A percentile compares a stretch with the other conserved stretches of the same genome.
phyloP scores from a whole-genome alignment of 2,113 vertebrate species.

The Notarius lentiginosus region DNA sequence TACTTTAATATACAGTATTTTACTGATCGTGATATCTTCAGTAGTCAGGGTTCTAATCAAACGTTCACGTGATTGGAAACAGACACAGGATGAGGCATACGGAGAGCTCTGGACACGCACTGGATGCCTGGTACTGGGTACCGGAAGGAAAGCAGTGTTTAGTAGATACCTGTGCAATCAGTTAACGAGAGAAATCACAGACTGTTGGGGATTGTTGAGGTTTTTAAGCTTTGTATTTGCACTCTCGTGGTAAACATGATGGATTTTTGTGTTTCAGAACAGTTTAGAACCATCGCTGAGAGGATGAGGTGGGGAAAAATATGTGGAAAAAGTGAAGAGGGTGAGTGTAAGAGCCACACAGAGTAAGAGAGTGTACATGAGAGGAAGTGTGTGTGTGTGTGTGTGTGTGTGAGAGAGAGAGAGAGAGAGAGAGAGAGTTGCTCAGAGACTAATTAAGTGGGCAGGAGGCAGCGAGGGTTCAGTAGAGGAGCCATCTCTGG shows the following conservation, averaged over 20 bases:
- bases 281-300: not conserved
- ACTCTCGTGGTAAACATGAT: not conserved
- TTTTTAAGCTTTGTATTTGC: not conserved
- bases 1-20: not conserved
- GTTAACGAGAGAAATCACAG: not conserved
- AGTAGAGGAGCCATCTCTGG: slow-evolving; percentile 48
- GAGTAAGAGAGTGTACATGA: slow-evolving; percentile 7
- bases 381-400: not conserved
- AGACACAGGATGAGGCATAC: not conserved
- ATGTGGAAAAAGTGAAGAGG: slow-evolving; percentile 14
- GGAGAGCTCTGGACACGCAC: not conserved
- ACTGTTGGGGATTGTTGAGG: not conserved
- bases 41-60: not conserved
- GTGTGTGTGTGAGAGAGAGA: not conserved
- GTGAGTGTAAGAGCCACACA: not conserved
- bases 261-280: not conserved
- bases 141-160: not conserved
- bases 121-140: too few species aligned
- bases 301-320: not conserved
- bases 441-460: slow-evolving; percentile 81
- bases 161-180: not conserved
- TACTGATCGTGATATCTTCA: not conserved
- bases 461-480: slow-evolving; percentile 62
- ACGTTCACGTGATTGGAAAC: not conserved
- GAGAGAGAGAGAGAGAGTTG: slow-evolving; percentile 38